Base-by-base conservation (phyloP, 2,888 invertebrate genomes). In the Poecilus cupreus region DNA sequence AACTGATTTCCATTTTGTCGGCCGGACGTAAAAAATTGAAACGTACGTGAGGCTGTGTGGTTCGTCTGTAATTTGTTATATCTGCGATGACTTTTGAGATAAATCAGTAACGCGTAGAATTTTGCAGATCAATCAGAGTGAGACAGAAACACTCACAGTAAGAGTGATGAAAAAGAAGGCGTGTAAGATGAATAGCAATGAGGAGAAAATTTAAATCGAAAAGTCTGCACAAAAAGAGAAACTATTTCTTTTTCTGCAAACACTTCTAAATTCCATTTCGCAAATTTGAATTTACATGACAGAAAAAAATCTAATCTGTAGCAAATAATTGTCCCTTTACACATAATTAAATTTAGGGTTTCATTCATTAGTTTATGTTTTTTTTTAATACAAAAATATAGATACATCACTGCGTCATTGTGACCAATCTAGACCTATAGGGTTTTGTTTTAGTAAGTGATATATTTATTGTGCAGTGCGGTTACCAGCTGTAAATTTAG, bases 1-100 rank as follows among this genome's bases (percentile, higher is more conserved):
- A 72, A 72, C 72, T 22, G 72, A 72, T 72, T 72, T 72, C 72
- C 37, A 72, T 43, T 16, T 18, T 20, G 32, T 32, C 32, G 32
- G 43, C 43, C 43, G 43, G 43, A 43, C 13, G 43, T 43, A 43
- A 43, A 43, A 43, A 43, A 43, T 43, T 43, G 43, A 43, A 43
- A 43, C 43, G 43, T 43, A 43, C 43, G 43, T 26, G 22, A 18
- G 46, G 24, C 22, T 20, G 46, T 22, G 43, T 10, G 46, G 18
- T 20, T 22, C 18, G 22, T 46, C 22, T 72, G 72, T 43, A 72
- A 46, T 39, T 22, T 72, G 39, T 72, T 43, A 43, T 72, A 18
- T 72, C 46, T 10, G 46, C 13, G 43, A 43, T 43, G 43, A 43
- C 43, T 43, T 43, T 43, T 43, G 11, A 43, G 43, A 43, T 43